A percentile compares a stretch with the other conserved stretches of the same genome.
phyloP scores from a whole-genome alignment of 2,797 vertebrate species.

The Stomatorhinus walkeri region DNA sequence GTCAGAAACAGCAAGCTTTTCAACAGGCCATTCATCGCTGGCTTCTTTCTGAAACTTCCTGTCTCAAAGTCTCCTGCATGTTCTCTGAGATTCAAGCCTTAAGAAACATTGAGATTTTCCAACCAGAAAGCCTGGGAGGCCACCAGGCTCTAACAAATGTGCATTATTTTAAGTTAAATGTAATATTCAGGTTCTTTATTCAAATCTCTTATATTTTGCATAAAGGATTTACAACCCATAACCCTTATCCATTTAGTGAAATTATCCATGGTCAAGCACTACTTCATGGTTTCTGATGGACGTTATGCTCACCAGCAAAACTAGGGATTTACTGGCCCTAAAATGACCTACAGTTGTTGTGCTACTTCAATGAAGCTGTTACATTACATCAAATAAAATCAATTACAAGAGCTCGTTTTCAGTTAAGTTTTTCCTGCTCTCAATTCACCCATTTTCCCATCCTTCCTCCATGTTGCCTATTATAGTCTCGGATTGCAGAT shows the following conservation, averaged over 20 bases:
- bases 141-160: background rate
- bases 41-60: background rate
- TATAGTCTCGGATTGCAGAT: background rate
- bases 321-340: background rate
- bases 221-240: background rate
- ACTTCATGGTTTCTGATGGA: background rate
- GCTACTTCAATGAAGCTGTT: background rate
- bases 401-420: background rate
- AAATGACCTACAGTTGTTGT: background rate
- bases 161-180: constrained; percentile 2
- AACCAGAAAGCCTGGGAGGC: background rate
- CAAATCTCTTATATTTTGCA: background rate
- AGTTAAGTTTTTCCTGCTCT: constrained; percentile 4
- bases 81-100: constrained; percentile 13
- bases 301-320: background rate
- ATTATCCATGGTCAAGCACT: background rate
- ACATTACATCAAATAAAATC: background rate
- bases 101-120: background rate
- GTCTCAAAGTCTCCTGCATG: constrained; percentile 22
- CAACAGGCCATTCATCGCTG: background rate
- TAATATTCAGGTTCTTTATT: constrained; percentile 1
- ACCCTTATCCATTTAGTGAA: background rate
- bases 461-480: background rate
- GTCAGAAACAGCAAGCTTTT: background rate
- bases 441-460: background rate